Base-by-base conservation (phyloP, 2,113 vertebrate species). In the Callorhinus ursinus region DNA sequence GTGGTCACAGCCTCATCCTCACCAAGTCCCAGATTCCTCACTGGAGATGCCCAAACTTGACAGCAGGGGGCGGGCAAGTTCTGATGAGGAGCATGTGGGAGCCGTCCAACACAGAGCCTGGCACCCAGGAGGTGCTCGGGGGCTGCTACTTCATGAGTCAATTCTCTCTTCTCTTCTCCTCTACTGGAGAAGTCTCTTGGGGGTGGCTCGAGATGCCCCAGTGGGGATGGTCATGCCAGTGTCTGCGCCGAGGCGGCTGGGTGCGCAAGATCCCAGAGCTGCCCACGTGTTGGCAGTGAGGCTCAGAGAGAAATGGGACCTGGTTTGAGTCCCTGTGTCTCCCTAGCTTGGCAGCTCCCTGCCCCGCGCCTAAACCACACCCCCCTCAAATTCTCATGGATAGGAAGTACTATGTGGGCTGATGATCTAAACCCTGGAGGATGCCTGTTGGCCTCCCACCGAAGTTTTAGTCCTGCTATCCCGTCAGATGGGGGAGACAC, bases 211-310 rank as follows among this genome's bases (percentile, higher is more conserved):
- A 42, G 57, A 26, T 49, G 26, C 9, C 55, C 21, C 24, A 13
- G 31, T 42, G n/a, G 42, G 67, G n/a, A 14, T 13, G 22, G 42
- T 42, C 51, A 39, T 8, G 28, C 9, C 22, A 14, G 42, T 14
- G 79, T 49, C 26, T 0, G 2, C 31, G 55, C n/a, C 7, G 8
- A 6, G 14, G 10, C 0, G 15, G 19, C 55, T 14, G 14, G 22
- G 42, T 33, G 33, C 6, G 33, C 19, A 16, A 26, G 19, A 16
- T 57, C 26, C 74, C 36, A 1, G 82, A 65, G 49, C 36, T 9
- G 39, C 46, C 14, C 4, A 0, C 13, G 4, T 0, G 18, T 14
- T 4, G 63, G 14, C 31, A 42, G 18, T 11, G 57, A 55, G 57
- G 22, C 16, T 55, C 4, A 9, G 51, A 31, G 77, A 22, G 21